Base-by-base conservation (phyloP, 2,888 invertebrate species). In the Zygothrica quintamaculata region DNA sequence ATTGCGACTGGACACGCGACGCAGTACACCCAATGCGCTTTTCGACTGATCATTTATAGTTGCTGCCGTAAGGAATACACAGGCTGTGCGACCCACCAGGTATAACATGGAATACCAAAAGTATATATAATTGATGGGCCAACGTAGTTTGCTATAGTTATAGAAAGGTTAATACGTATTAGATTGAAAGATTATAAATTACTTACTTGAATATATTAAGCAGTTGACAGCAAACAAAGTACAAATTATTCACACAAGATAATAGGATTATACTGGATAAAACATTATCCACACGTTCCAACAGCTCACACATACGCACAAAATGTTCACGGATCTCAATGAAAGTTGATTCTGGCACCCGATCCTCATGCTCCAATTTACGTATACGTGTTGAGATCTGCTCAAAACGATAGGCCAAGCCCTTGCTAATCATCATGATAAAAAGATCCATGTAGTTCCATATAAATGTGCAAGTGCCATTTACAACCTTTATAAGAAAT, bases 391-490 rank as follows among this genome's bases (percentile, higher is more conserved):
- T 77, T 44, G 94, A 94, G n/a, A 95, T 89, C 85, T 94, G 93
- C 50, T 93, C 92, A 74, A 95, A 95, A 26, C 95, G 92, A 26
- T 94, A 93, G 0, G 94, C 91, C 16, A 95, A 89, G 0, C 94
- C 94, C 79, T 94, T 92, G 88, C 95, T 95, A 29, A 95, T 91
- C 53, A 95, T 89, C 79, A 95, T 95, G 13, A 95, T 94, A 59
- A 95, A 93, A 25, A 95, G 88, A 82, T 95, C 95, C 89, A 95
- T 94, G 65, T 94, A 95, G 84, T 95, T 95, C 95, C 95, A 95
- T 1, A 94, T 92, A 48, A 94, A 93, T 0, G 95, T 95, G 39
- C 87, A 87, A 34, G 57, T 47, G 7, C 64, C 79, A 57, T 87
- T 89, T 1, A 81, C 37, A 0, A 84, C 7, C 89, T 89, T 31